Base-by-base conservation (phyloP, 2,797 vertebrate genomes). In the Sphenodon punctatus region DNA sequence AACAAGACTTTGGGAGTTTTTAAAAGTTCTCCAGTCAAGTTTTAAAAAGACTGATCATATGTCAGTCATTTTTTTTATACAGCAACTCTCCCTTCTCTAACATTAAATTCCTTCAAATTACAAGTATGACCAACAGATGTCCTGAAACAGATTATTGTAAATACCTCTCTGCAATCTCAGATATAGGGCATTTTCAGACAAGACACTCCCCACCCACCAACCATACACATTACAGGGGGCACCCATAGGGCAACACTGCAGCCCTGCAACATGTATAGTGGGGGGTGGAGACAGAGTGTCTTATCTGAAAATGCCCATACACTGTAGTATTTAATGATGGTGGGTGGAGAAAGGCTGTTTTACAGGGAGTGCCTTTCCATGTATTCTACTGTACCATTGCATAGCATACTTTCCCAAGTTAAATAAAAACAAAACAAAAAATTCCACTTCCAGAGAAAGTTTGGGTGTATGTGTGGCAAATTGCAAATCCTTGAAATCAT, bases 101-200 rank as follows among this genome's bases (percentile, higher is more conserved):
- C 41, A 51, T 48, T 82, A 15, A 16, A 82, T 15, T 38, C 34
- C 19, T 56, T 48, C 65, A 55, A 22, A 71, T 43, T 43, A n/a
- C 8, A 43, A 32, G 39, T 78, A 85, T 72, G 78, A 14, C n/a
- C 36, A 46, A 69, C 9, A 63, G 16, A 5, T 71, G 77, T 66
- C 61, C 67, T 73, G 4, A 19, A 60, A 80, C 25, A 68, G 5
- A 30, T n/a, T 85, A 20, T 34, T 53, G 19, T 36, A 74, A 75
- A 65, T 20, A 86, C 76, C 3, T 77, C 70, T 53, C 6, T 78
- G n/a, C 49, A 68, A 82, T 73, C 55, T 78, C 48, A 69, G 49
- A 76, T 60, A 84, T 59, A n/a, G 20, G 41, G 78, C 61, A 64
- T 17, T 25, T 39, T n/a, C n/a, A n/a, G n/a, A n/a, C n/a, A n/a